phyloP scores from a whole-genome alignment of 2,797 vertebrate genomes.

The Pseudopleuronectes americanus region DNA sequence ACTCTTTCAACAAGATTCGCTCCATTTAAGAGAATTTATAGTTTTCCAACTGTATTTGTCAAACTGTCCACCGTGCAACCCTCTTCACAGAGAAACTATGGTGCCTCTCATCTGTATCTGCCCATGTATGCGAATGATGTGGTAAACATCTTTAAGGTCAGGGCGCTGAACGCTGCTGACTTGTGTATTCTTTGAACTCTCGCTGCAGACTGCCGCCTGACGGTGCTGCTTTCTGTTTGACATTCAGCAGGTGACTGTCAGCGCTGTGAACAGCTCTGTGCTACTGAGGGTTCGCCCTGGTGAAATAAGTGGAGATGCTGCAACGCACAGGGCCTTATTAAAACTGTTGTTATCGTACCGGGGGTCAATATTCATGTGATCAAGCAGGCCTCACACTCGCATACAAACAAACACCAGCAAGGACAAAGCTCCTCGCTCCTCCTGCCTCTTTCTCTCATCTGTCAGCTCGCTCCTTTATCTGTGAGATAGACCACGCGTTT shows the following conservation, averaged over 20 bases:
- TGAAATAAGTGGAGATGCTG: conserved; percentile 37
- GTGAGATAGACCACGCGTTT: conserved; percentile 19
- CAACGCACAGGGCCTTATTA: conserved; percentile 64
- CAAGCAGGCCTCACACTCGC: conserved; percentile 19
- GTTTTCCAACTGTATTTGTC: too few species aligned
- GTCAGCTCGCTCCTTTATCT: conserved; percentile 22
- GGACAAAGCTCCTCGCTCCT: conserved; percentile 30
- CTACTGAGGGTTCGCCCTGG: conserved; percentile 40
- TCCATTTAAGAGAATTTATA: too few species aligned
- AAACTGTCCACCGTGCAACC: too few species aligned
- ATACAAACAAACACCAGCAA: conserved; percentile 42
- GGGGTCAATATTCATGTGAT: conserved; percentile 46
- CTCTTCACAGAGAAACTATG: too few species aligned
- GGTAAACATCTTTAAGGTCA: conserved; percentile 17
- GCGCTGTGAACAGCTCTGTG: conserved; percentile 62
- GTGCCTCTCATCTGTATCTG: conserved; percentile 15
- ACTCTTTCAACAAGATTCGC: too few species aligned
- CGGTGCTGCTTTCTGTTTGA: conserved; percentile 49
- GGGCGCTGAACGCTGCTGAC: conserved; percentile 35
- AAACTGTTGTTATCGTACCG: conserved; percentile 46
- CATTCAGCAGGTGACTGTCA: conserved; percentile 72
- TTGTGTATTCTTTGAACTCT: conserved; percentile 48
- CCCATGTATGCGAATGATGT: conserved; percentile 18
- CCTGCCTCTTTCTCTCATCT: not conserved
- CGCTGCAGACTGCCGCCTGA: conserved; percentile 33